phyloP scores from a whole-genome alignment of 2,888 invertebrate species.

The Selenia dentaria region DNA sequence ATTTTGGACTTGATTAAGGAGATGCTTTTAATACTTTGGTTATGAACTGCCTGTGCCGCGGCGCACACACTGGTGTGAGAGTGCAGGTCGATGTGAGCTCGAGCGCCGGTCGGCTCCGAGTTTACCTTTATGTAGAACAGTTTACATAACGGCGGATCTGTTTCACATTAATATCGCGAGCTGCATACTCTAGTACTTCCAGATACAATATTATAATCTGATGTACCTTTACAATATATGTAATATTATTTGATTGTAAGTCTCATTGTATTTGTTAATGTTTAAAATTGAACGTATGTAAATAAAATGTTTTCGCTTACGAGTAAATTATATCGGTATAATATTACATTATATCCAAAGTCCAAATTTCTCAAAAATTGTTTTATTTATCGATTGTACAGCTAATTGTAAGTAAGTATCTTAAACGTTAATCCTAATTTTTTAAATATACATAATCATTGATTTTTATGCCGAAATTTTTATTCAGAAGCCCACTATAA shows the following conservation, averaged over 20 bases:
- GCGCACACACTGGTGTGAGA: too few relatives aligned
- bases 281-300: conserved; percentile 61
- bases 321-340: conserved; percentile 56
- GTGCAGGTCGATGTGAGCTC: too few relatives aligned
- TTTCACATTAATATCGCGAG: conserved; percentile 6
- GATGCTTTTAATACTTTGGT: too few relatives aligned
- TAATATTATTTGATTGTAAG: conserved; percentile 36
- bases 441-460: conserved; percentile 82
- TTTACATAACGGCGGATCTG: too few relatives aligned
- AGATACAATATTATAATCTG: conserved; percentile 55
- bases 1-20: too few relatives aligned
- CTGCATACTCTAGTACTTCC: conserved; percentile 41
- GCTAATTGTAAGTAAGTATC: conserved; percentile 78
- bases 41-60: too few relatives aligned
- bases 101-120: conserved; percentile 40
- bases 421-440: conserved; percentile 77
- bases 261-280: conserved; percentile 51
- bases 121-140: conserved; percentile 40
- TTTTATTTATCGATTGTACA: conserved; percentile 79
- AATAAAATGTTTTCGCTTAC: conserved; percentile 64
- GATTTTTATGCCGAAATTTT: conserved; percentile 63
- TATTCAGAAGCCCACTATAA: too few relatives aligned
- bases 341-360: conserved; percentile 57
- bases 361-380: conserved; percentile 70
- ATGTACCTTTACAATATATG: conserved; percentile 58